Evolutionary conservation across 1,140 invertebrate genomes (phyloP), one percentile per base, ranked within the genome.

Genomic region (Frieseomelitta varia): DNA sequence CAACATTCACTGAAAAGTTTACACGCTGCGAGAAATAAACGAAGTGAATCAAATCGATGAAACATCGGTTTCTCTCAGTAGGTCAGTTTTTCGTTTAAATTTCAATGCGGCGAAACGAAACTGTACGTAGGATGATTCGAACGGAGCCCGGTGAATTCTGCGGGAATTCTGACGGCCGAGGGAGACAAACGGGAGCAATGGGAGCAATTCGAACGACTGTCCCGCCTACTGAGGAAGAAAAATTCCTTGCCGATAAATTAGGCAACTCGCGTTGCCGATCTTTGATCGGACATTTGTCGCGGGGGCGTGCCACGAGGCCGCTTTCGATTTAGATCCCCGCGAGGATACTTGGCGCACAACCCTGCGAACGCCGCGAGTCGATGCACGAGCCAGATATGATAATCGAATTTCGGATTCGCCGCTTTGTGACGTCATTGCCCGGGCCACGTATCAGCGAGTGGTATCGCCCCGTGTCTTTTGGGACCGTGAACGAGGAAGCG

Each of bases 271-370:
- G 71, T 78, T 69, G 74, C 55, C 68, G 58, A 72, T 87, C 53
- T 47, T 87, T 72, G 39, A 69, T 78, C 86, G 71, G 82, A 87
- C 80, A 87, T 87, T 87, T 87, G 85, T 87, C 85, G 86, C 86
- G 55, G 56, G 69, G 69, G 79, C 68, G 61, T 79, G 67, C 55
- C 78, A 53, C 79, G 85, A 78, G 79, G 71, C 65, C 76, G 63
- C 47, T 85, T 88, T 88, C 84, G 89, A 90, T 90, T 90, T 89
- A 87, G 84, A 91, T 91, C 67, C 87, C 21, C 68, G 56, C 39
- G 24, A 30, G 47, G 86, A 91, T 89, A 86, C 61, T 73, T 78
- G 68, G 69, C 34, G 56, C 55, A 24, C 30, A 72, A 15, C 30
- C 71, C 24, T n/a, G 61, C 27, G 51, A 86, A 87, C 15, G 75